Base-by-base conservation (phyloP, 2,113 vertebrate genomes). In the Amphiprion percula region DNA sequence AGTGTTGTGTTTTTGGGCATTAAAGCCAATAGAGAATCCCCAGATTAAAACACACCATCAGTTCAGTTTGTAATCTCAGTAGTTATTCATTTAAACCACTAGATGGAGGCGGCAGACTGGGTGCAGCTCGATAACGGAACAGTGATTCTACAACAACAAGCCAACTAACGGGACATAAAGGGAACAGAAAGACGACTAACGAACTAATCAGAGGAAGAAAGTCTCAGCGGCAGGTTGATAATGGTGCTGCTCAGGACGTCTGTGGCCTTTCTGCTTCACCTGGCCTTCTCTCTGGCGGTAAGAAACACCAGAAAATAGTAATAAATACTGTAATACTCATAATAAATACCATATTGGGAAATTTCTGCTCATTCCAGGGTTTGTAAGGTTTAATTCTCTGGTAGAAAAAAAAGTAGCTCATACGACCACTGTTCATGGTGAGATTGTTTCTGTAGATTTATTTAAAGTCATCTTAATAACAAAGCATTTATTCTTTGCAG, bases 251-350 rank as follows among this genome's bases (percentile, higher is more conserved):
- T 80, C 68, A 77, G 37, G 50, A 80, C 41, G 28, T 60, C 44
- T 0, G 16, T 84, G 49, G 19, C n/a, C 10, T n/a, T 90, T 41
- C 69, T 92, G 26, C 72, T 90, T n/a, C 84, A 90, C 30, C 55
- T 87, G 82, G 82, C 78, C 53, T 68, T 68, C 10, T 79, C 76
- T 75, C 10, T 79, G 47, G 79, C 74, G 62, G 89, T 88, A 81
- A 90, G 89, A 74, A 5, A 30, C 37, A 19, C 37, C 6, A 10
- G 5, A 30, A 30, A 30, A 30, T 30, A 30, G 1, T 30, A 6
- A 30, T 30, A 5, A 30, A 30, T 30, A 30, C 5, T 30, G 1
- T 30, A 30, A 30, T 30, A 30, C 28, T 30, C 28, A 30, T 30
- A 30, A 30, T 12, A 17, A n/a, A 52, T 8, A 44, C 46, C 14